phyloP scores from a whole-genome alignment of 2,888 invertebrate genomes.

The Troglohyphantes excavatus region DNA sequence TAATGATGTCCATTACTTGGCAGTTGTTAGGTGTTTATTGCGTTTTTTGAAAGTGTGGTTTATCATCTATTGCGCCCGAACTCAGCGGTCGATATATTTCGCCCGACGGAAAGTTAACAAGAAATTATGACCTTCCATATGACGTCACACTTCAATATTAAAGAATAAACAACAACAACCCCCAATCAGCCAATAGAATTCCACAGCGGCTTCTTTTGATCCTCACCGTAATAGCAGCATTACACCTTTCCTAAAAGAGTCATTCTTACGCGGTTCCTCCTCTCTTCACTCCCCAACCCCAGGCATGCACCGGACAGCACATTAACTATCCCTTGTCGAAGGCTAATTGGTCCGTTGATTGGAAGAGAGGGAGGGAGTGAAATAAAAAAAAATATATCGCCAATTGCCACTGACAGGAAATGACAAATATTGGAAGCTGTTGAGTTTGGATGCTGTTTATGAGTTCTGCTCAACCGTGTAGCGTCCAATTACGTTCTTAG shows the following conservation, averaged over 20 bases:
- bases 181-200: neutral
- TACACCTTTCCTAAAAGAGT: neutral
- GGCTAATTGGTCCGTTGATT: conserved; percentile 30
- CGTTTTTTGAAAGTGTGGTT: no score
- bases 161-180: neutral
- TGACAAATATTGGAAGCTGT: conserved; percentile 40
- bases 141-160: no score
- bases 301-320: neutral
- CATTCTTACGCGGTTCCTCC: neutral
- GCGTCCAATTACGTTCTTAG: no score
- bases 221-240: conserved; percentile 18
- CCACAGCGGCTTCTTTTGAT: conserved; percentile 43
- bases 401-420: conserved; percentile 28
- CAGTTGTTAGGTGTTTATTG: no score
- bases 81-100: no score
- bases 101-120: no score
- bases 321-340: neutral
- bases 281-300: neutral
- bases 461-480: no score
- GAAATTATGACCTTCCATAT: no score
- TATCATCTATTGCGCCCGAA: no score
- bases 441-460: no score
- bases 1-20: no score
- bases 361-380: neutral
- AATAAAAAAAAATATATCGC: neutral